Percentiles rank a stretch among this genome's conserved stretches.
Evolutionary conservation across 2,797 vertebrate species (phyloP).

Genomic region (Cercopithecus diana): DNA sequence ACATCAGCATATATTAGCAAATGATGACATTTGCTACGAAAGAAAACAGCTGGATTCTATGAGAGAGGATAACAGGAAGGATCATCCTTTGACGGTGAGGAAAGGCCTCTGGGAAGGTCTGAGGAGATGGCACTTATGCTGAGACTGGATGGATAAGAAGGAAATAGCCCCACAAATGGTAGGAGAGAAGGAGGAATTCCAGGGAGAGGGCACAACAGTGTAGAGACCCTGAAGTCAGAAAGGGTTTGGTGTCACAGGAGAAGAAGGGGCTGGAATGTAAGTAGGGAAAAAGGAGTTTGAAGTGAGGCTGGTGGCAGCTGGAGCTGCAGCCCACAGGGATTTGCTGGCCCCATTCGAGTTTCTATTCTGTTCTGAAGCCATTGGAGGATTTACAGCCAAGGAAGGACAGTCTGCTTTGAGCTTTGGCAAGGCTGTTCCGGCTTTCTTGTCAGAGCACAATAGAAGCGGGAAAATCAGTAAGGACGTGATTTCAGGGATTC

Average conservation of each 20-base stretch:
- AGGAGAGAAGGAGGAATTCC: no score
- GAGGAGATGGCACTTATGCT: background rate
- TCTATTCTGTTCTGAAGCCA: background rate
- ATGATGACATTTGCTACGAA: background rate
- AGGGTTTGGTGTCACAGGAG: background rate
- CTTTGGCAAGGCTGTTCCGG: background rate
- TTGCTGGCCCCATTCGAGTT: background rate
- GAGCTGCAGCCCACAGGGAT: background rate
- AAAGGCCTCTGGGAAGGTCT: background rate
- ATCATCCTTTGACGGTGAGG: no score
- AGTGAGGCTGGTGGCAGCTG: background rate
- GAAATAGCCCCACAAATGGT: background rate
- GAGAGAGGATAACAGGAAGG: background rate
- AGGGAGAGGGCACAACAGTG: no score
- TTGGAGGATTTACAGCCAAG: background rate
- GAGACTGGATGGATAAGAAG: background rate
- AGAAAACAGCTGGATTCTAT: background rate
- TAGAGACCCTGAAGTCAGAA: background rate
- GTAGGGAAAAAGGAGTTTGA: background rate
- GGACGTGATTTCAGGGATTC: background rate
- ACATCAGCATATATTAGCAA: rapidly evolving
- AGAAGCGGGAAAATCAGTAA: background rate
- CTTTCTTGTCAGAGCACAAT: background rate
- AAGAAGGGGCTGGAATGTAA: background rate
- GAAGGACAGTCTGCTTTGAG: no score